A percentile compares a stretch with the other conserved stretches of the same genome.
phyloP scores from a whole-genome alignment of 2,797 vertebrate species.

The Syndactyla subalaris region DNA sequence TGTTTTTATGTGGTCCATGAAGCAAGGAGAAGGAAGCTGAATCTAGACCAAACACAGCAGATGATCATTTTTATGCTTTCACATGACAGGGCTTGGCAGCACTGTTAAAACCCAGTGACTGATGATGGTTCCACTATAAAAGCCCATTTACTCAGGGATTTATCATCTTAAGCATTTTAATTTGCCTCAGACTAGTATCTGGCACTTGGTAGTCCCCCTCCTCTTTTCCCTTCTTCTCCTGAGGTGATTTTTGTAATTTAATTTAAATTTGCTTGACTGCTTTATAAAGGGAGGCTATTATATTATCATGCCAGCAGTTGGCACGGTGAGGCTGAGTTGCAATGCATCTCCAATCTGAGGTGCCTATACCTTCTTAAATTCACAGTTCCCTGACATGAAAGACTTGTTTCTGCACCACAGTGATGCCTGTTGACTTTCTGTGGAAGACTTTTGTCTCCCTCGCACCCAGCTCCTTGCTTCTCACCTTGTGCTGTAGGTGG shows the following conservation, averaged over 20 bases:
- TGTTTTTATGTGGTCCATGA: not conserved
- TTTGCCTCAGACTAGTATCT: constrained; percentile 11
- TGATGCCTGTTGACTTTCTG: not conserved
- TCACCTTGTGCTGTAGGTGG: not conserved
- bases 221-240: not conserved
- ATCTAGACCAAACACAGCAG: constrained; percentile 28
- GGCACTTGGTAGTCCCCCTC: not conserved
- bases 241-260: constrained; percentile 10
- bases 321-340: not conserved
- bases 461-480: not conserved
- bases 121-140: not conserved
- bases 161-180: not conserved
- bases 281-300: not conserved
- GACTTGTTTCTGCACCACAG: not conserved
- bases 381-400: not conserved
- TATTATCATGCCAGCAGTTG: not conserved
- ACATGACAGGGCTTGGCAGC: constrained; percentile 6
- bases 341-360: not conserved
- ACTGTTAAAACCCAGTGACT: not conserved
- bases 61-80: not conserved
- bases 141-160: not conserved
- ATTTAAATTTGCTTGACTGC: constrained; percentile 11
- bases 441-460: not conserved
- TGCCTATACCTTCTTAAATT: not conserved
- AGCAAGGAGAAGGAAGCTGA: constrained; percentile 21